A percentile compares a stretch with the other conserved stretches of the same genome.
Conservation (phyloP, 2,888 invertebrate species). For the Drosophila helvetica region DNA sequence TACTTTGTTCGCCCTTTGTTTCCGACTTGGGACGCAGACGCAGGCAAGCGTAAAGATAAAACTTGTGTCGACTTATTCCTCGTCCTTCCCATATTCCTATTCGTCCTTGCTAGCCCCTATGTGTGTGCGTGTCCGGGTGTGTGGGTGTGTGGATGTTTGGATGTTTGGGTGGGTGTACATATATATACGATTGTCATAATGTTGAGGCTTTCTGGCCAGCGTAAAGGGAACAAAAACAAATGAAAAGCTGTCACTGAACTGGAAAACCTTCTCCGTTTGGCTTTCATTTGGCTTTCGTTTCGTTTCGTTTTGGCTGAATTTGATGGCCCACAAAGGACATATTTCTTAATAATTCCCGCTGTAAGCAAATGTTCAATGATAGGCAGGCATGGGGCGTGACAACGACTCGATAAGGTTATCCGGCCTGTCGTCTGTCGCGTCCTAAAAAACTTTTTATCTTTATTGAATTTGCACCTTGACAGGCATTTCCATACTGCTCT, state of each 20-base stretch:
- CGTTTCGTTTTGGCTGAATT: constrained; percentile 41
- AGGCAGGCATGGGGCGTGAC: constrained; percentile 67
- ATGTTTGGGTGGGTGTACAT: constrained; percentile 8
- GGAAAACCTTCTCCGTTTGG: constrained; percentile 50
- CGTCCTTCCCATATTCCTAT: constrained; percentile 30
- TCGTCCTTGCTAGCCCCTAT: constrained; percentile 8
- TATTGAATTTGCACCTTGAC: constrained; percentile 77
- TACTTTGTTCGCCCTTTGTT: constrained; percentile 74
- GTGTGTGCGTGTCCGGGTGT: neutral
- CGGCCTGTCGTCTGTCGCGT: neutral
- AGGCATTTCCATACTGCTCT: constrained; percentile 63
- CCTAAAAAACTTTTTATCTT: constrained; percentile 64
- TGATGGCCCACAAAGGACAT: constrained; percentile 67
- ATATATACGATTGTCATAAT: constrained; percentile 60
- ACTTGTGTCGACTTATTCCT: constrained; percentile 68
- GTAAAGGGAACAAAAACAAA: constrained; percentile 45
- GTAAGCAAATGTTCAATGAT: constrained; percentile 40
- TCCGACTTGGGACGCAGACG: constrained; percentile 57
- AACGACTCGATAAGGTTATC: constrained; percentile 73
- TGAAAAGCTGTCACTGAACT: constrained; percentile 69
- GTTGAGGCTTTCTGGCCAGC: constrained; percentile 39
- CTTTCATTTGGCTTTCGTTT: constrained; percentile 15
- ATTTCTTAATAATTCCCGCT: constrained; percentile 69
- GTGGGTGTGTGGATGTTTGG: neutral
- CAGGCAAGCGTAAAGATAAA: constrained; percentile 77